A percentile compares a stretch with the other conserved stretches of the same genome.
Evolutionary conservation across 2,888 invertebrate genomes (phyloP).

Genomic region (Romanomermis culicivorax): DNA sequence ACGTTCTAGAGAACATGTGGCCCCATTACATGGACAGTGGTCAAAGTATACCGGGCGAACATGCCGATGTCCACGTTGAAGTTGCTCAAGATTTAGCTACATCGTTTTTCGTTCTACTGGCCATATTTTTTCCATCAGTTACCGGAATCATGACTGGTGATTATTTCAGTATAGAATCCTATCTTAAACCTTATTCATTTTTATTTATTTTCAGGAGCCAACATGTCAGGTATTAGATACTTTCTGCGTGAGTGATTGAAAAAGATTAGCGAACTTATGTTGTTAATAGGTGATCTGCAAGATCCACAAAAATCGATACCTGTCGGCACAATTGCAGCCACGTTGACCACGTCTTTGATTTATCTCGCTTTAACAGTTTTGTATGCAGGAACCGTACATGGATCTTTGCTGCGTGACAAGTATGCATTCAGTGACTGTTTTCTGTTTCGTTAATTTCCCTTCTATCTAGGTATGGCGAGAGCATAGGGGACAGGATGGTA

Average conservation of each 20-base stretch:
- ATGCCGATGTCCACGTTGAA: constrained; percentile 21
- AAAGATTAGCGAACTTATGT: not conserved
- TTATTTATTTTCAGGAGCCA: too few species aligned
- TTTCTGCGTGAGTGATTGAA: not conserved
- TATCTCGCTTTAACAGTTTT: constrained; percentile 61
- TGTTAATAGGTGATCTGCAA: constrained; percentile 89
- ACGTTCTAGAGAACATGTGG: constrained; percentile 16
- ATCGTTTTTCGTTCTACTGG: constrained; percentile 79
- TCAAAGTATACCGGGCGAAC: constrained; percentile 19
- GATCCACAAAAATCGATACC: constrained; percentile 98
- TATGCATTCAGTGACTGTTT: too few species aligned
- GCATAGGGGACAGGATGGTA: constrained; percentile 79
- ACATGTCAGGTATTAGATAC: constrained; percentile 48
- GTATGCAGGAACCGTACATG: constrained; percentile 73
- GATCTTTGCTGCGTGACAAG: constrained; percentile 83
- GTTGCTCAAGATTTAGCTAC: constrained; percentile 73
- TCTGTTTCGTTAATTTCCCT: too few species aligned
- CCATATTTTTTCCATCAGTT: constrained; percentile 98
- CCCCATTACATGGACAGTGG: constrained; percentile 18
- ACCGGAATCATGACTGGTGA: constrained; percentile 99
- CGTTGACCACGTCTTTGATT: constrained; percentile 79
- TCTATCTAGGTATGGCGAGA: constrained; percentile 60
- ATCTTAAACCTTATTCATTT: too few species aligned
- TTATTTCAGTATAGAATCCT: too few species aligned
- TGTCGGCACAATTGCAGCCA: constrained; percentile 85